These are phyloP conservation scores for Xestia xanthographa DNA, from an alignment of 2,888 invertebrate genomes.

Conservation along the genomic window DNA sequence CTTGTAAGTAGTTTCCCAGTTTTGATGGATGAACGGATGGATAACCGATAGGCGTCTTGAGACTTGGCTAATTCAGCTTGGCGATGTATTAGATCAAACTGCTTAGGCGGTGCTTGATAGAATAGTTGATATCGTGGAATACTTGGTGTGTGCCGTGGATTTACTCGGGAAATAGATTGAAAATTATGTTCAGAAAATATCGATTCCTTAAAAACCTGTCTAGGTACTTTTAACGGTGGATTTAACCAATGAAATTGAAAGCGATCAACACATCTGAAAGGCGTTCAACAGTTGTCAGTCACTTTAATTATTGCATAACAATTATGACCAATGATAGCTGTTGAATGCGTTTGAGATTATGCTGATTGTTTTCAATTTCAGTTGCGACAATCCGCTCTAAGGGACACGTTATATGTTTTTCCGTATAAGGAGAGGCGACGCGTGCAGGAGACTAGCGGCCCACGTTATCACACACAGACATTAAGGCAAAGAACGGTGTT, in stretches of 20 bases:
- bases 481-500: too few relatives aligned
- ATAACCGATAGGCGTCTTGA: conserved; percentile 65
- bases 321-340: not conserved
- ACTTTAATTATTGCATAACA: not conserved
- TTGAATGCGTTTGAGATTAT: not conserved
- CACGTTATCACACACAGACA: too few relatives aligned
- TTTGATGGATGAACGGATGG: conserved; percentile 68
- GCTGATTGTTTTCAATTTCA: not conserved
- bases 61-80: conserved; percentile 54
- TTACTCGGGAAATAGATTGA: not conserved
- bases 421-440: not conserved
- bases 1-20: conserved; percentile 65
- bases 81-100: conserved; percentile 52
- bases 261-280: not conserved
- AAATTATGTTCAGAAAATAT: not conserved
- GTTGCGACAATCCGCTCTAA: not conserved
- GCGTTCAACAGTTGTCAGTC: not conserved
- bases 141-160: not conserved
- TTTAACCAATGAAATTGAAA: not conserved
- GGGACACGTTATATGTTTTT: not conserved
- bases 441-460: too few relatives aligned
- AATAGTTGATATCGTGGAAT: conserved; percentile 26
- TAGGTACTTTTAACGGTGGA: not conserved
- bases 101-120: conserved; percentile 25
- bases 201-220: not conserved